Base-by-base conservation (phyloP, 2,888 invertebrate genomes). In the Lysandra coridon region DNA sequence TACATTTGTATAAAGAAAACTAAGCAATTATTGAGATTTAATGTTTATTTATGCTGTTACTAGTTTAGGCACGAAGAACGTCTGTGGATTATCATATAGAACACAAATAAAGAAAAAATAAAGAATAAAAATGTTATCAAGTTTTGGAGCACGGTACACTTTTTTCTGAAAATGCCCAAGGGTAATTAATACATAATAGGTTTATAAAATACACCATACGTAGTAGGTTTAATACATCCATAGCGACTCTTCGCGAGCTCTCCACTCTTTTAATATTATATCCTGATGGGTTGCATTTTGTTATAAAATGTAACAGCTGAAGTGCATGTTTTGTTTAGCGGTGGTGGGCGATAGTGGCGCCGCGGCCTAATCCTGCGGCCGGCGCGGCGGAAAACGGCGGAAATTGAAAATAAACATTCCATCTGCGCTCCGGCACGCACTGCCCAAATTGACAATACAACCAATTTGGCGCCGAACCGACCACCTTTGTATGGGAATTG, bases 341-440 rank as follows among this genome's bases (percentile, higher is more conserved):
- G 83, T 83, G 83, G 81, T 80, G 79, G 79, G 79, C 77, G 85
- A 88, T 87, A 88, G 89, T 87, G 87, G 83, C 84, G 87, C 88
- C 88, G 89, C 88, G 87, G 88, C 90, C 92, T 94, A 93, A 93
- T 94, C 92, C 92, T 87, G 90, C 86, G 88, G 89, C 90, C 88
- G 90, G 85, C 88, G 90, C 89, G 89, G 89, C 88, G 88, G 91
- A 90, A 93, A 94, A 92, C 91, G 92, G 88, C 90, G 92, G 92
- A 93, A 94, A 94, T 94, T 94, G 94, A 94, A 94, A 94, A 94
- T 93, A 94, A 94, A 94, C 94, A 94, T 94, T 94, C 90, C 91
- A 91, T 92, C 92, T 92, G 91, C 91, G 90, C 91, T 87, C 89
- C 89, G 89, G 92, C 92, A 93, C 94, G 94, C 94, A 94, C 94